Evolutionary conservation across 2,888 invertebrate species (phyloP), one percentile per base, ranked within the genome.

Genomic region (Teinopalpus imperialis): DNA sequence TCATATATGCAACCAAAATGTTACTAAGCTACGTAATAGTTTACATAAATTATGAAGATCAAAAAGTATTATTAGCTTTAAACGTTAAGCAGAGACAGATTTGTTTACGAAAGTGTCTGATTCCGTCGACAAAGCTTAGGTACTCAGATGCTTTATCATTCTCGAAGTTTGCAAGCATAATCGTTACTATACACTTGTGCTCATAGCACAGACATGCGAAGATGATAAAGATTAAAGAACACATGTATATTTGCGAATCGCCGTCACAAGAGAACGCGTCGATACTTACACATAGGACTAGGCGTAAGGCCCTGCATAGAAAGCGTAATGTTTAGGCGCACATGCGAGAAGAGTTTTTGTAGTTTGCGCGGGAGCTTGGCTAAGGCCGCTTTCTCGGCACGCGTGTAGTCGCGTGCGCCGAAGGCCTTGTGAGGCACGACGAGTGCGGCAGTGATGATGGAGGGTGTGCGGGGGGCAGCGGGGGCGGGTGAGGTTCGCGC

Each of bases 341-440:
- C 92, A 59, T 90, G 90, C 66, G 93, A 91, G 76, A 94, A 92
- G 55, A 93, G 89, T 68, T 90, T 92, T 42, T 35, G 46, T 53
- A 94, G 86, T 78, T 92, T 93, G 54, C 93, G 90, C 63, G 92
- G 91, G 57, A 94, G 81, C 61, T 88, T 90, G 51, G 90, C 87
- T 60, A 94, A 91, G 26, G 94, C 93, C 40, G 90, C 90, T 50
- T 92, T 92, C 51, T 93, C 92, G 44, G 94, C 93, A 67, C 92
- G 93, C 45, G 91, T 92, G 75, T 94, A 94, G 68, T 93, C 94
- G 46, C 94, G 90, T 48, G 91, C 91, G 54, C 93, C 93, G 73
- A 95, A 95, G 54, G 92, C 91, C 68, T 94, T 94, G 69, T 94
- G 92, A 5, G 95, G 95, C 59, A 95, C 92, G 55, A 95, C 92